Evolutionary conservation across 2,888 invertebrate species (phyloP), one percentile per base, ranked within the genome.

Genomic region (Cremastobaeus sp.): DNA sequence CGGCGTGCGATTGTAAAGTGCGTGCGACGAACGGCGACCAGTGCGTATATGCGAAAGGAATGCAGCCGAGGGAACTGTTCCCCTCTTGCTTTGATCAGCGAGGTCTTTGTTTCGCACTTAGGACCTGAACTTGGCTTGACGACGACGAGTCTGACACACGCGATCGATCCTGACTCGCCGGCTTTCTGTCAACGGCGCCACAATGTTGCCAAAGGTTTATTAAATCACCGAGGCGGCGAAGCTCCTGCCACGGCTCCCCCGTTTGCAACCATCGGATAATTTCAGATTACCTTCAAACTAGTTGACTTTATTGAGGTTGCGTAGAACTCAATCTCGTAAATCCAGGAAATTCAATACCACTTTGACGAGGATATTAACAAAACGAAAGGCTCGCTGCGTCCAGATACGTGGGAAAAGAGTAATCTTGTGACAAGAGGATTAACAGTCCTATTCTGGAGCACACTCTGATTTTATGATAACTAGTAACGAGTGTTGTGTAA

Each of bases 91-190:
- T 54, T 64, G 30, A 37, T 64, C 59, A 57, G 66, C 74, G 30
- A 8, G 62, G 55, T 73, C 77, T 73, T 70, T 50, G 65, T 50
- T 54, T 52, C 66, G 41, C 47, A 47, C 34, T 28, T 60, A 37
- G 59, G 54, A 77, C 66, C 76, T 76, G 69, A 77, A 77, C 78
- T 79, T 78, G 78, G 81, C 82, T 81, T 81, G 83, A 84, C 83
- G 81, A 83, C 82, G 80, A 78, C 76, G 74, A 78, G 79, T 79
- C 83, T 79, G 82, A 84, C 82, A 81, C 80, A 79, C 82, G 77
- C 83, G 81, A 84, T 84, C 84, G 84, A 85, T 85, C 66, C 79
- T 70, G 55, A 65, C 77, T 52, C 73, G 55, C 62, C 66, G 76
- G 43, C 74, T 43, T 75, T 66, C n/a, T n/a, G n/a, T 74, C 74